Evolutionary conservation across 64 coral and sea anemone genomes (phyloP).

Genomic region (Catalaphyllia jardinei): DNA sequence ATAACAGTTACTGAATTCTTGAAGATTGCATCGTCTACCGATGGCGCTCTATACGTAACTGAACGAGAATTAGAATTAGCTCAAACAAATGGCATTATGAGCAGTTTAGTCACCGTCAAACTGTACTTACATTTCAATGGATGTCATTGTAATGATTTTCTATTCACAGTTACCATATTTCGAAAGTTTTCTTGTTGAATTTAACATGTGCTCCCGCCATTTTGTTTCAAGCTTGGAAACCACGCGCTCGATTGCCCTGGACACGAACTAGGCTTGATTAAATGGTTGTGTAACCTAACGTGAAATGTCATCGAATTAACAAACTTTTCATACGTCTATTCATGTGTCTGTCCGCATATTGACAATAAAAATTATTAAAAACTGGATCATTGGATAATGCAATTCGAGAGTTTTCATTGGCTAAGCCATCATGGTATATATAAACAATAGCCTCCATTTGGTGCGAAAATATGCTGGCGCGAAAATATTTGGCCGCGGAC

Average conservation of each 20-base stretch:
- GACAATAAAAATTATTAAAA: no score
- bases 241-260: neutral
- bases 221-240: constrained; percentile 1
- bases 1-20: neutral
- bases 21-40: no score
- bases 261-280: neutral
- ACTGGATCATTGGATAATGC: no score
- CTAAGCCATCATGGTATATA: no score
- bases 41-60: no score
- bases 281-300: neutral
- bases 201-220: constrained; percentile 26
- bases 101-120: neutral
- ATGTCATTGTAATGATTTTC: neutral
- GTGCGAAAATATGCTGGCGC: no score
- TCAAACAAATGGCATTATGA: neutral
- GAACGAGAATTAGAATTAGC: no score
- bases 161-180: neutral
- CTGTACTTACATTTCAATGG: constrained; percentile 29
- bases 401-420: no score
- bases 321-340: no score
- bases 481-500: no score
- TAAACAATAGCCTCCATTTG: no score
- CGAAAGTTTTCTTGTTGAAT: neutral
- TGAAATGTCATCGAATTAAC: neutral
- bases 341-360: no score